phyloP scores from a whole-genome alignment of 1,140 invertebrate genomes.

The Drosophila santomea region DNA sequence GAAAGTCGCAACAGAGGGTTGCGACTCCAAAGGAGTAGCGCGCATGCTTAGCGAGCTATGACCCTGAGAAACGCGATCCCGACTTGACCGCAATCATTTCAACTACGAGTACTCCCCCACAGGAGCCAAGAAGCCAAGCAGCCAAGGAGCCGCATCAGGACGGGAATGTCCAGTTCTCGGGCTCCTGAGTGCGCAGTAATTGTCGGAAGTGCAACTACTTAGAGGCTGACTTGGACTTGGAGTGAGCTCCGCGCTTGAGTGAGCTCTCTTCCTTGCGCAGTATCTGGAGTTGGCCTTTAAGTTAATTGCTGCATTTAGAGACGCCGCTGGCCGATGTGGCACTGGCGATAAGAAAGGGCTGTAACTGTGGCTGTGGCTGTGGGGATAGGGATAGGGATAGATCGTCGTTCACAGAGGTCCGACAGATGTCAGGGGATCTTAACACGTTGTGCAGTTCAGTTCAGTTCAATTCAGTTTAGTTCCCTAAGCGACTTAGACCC shows the following conservation, averaged over 20 bases:
- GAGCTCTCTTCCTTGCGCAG: constrained; percentile 15
- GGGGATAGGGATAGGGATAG: too few relatives aligned
- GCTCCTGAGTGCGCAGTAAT: constrained; percentile 40
- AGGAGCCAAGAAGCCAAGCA: neutral
- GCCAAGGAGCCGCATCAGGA: neutral
- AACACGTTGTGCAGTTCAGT: neutral
- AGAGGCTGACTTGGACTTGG: constrained; percentile 33
- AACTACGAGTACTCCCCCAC: constrained; percentile 41
- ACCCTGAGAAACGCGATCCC: constrained; percentile 64
- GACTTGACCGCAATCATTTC: constrained; percentile 75
- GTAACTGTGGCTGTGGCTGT: neutral
- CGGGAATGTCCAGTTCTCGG: constrained; percentile 2
- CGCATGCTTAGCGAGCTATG: constrained; percentile 64
- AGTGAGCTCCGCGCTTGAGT: constrained; percentile 48
- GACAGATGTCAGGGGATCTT: constrained; percentile 30
- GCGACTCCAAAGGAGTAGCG: too few relatives aligned
- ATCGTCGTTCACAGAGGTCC: neutral
- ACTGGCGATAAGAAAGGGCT: constrained; percentile 30
- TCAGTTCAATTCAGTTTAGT: neutral
- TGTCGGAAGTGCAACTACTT: constrained; percentile 77
- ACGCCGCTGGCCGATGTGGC: constrained; percentile 31
- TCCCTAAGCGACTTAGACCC: constrained; percentile 51
- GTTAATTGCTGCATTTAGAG: constrained; percentile 76
- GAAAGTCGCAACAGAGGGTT: neutral
- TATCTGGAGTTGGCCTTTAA: constrained; percentile 39